Conservation (phyloP, 1,140 invertebrate genomes). For the Probaryconus sp. region DNA sequence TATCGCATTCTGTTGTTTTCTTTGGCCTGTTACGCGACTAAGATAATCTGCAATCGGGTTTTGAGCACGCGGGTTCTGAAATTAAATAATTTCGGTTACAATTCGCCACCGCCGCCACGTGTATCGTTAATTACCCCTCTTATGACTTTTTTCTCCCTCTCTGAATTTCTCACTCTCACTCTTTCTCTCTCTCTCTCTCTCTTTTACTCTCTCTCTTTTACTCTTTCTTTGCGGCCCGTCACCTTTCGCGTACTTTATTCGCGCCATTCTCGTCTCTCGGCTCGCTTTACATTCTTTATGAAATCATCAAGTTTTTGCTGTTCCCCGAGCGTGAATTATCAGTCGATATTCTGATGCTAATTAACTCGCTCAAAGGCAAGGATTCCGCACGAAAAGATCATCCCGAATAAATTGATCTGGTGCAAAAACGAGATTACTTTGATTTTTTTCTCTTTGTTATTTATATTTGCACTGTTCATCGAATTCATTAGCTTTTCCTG, state of each 20-base stretch:
- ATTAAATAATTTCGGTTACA: slow-evolving; percentile 51
- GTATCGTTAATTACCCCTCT: slow-evolving; percentile 37
- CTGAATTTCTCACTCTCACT: no score
- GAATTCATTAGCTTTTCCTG: slow-evolving; percentile 19
- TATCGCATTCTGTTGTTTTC: slow-evolving; percentile 52
- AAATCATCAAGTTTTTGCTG: slow-evolving; percentile 29
- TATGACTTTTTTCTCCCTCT: neutral
- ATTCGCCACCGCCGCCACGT: slow-evolving; percentile 7
- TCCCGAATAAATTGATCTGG: neutral
- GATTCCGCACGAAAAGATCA: slow-evolving; percentile 13
- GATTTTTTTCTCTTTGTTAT: no score
- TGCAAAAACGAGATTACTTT: no score
- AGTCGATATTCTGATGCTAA: slow-evolving; percentile 24
- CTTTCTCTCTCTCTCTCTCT: no score
- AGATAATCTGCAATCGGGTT: slow-evolving; percentile 28
- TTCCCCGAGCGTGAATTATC: slow-evolving; percentile 15
- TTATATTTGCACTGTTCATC: slow-evolving; percentile 1
- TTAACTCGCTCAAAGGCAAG: slow-evolving; percentile 31
- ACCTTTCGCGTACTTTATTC: neutral
- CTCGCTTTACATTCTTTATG: slow-evolving; percentile 25
- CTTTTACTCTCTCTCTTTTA: no score
- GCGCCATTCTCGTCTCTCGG: no score
- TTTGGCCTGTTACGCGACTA: slow-evolving; percentile 20
- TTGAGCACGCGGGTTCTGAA: slow-evolving; percentile 12
- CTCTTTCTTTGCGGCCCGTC: no score